phyloP scores from a whole-genome alignment of 2,888 invertebrate species.

The Patella depressa region DNA sequence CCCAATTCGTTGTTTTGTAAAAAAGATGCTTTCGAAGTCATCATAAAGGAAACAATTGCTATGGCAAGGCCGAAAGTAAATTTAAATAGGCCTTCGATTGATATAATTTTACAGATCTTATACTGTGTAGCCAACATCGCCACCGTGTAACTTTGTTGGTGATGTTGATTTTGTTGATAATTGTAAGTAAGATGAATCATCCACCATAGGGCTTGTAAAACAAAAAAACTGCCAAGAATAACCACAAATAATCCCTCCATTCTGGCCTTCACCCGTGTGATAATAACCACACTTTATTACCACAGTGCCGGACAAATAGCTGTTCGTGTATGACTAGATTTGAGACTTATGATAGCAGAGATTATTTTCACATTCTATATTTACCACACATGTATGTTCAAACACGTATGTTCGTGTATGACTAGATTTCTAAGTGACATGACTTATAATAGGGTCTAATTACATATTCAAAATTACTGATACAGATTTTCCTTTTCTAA shows the following conservation, averaged over 20 bases:
- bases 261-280: not conserved
- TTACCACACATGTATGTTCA: too few species aligned
- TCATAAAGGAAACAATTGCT: not conserved
- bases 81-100: not conserved
- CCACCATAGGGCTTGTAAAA: not conserved
- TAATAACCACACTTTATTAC: too few species aligned
- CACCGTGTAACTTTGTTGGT: not conserved
- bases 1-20: not conserved
- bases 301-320: too few species aligned
- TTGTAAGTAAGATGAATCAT: not conserved
- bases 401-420: too few species aligned
- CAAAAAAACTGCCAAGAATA: not conserved
- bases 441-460: too few species aligned
- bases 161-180: not conserved
- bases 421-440: too few species aligned
- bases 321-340: too few species aligned
- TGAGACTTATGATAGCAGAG: too few species aligned
- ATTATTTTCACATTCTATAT: too few species aligned
- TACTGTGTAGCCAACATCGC: not conserved
- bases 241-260: not conserved
- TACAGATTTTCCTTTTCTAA: too few species aligned
- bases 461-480: too few species aligned
- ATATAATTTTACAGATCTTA: not conserved
- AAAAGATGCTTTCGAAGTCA: not conserved
- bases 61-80: not conserved